Percentiles rank a stretch among this genome's conserved stretches.
Evolutionary conservation across 2,113 vertebrate species (phyloP).

Genomic region (Sinocyclocheilus anshuiensis): DNA sequence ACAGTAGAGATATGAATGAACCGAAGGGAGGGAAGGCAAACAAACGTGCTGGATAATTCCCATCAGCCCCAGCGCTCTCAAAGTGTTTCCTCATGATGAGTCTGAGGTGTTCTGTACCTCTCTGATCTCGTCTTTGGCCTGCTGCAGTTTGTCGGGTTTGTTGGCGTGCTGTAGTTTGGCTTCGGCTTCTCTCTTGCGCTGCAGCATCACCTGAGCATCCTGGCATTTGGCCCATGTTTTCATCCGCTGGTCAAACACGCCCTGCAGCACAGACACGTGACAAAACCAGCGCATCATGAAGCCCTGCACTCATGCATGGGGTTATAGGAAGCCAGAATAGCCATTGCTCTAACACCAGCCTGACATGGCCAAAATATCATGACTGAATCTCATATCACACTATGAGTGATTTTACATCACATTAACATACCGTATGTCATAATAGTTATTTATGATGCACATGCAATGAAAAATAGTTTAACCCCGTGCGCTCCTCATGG

Average conservation of each 20-base stretch:
- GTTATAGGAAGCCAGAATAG: too few species aligned
- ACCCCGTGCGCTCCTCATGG: too few species aligned
- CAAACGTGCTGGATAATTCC: neutral
- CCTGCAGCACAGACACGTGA: conserved; percentile 67
- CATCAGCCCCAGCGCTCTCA: neutral
- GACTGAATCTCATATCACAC: too few species aligned
- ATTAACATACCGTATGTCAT: too few species aligned
- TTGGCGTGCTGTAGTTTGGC: conserved; percentile 94
- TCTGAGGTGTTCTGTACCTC: conserved; percentile 78
- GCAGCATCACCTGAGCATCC: conserved; percentile 91
- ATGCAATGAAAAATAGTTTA: too few species aligned
- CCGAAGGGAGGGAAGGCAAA: conserved; percentile 12
- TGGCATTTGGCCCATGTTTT: conserved; percentile 99
- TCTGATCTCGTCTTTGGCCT: conserved; percentile 96
- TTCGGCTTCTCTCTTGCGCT: conserved; percentile 94
- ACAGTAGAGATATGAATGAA: conserved; percentile 40
- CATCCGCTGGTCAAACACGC: conserved; percentile 93
- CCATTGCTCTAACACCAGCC: too few species aligned
- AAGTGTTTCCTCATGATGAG: too few species aligned
- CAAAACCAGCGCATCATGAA: too few species aligned
- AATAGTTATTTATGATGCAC: too few species aligned
- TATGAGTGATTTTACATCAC: neutral
- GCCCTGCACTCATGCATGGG: too few species aligned
- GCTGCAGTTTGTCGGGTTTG: conserved; percentile 96
- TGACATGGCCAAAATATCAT: too few species aligned